Base-by-base conservation (phyloP, 2,888 invertebrate species). In the Eupithecia inturbata region DNA sequence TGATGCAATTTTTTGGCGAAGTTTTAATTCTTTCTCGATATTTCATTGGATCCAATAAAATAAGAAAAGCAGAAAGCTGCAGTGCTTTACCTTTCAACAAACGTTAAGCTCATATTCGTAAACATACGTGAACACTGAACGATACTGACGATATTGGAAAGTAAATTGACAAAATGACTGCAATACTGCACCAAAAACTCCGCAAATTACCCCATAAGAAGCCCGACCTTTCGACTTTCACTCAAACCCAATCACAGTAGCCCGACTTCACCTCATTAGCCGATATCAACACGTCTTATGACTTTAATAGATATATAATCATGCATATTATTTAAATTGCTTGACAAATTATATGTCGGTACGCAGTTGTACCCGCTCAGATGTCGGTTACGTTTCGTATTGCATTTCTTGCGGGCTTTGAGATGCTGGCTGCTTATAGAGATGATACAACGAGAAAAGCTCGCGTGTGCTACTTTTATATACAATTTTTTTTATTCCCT, bases 271-370 rank as follows among this genome's bases (percentile, higher is more conserved):
- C 87, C 91, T 91, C 90, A 92, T 93, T 93, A 93, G 90, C 85
- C 89, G 89, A 90, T 91, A 93, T 93, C 92, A 92, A 92, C 92
- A 92, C 90, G 91, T 90, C 88, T 88, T 89, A 88, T 88, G 84
- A 85, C 89, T 91, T 91, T 93, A 93, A 93, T 93, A 92, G 92
- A 93, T 92, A 92, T 91, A 90, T 93, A 92, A 93, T 93, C 89
- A 93, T 92, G 91, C 89, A 89, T 90, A 94, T 93, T 94, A 94
- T 93, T 93, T 90, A 94, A 94, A 93, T 94, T 93, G 92, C 91
- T 83, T 90, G 93, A 92, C 93, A 93, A 93, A 93, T 93, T 93
- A 92, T 87, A 93, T 79, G 89, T 90, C 89, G 87, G 92, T 89
- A 90, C 89, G 87, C 89, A 88, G 91, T 88, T 89, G 86, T 88